Evolutionary conservation across 1,140 invertebrate genomes (phyloP).

Genomic region (Plectrocnemia conspersa): DNA sequence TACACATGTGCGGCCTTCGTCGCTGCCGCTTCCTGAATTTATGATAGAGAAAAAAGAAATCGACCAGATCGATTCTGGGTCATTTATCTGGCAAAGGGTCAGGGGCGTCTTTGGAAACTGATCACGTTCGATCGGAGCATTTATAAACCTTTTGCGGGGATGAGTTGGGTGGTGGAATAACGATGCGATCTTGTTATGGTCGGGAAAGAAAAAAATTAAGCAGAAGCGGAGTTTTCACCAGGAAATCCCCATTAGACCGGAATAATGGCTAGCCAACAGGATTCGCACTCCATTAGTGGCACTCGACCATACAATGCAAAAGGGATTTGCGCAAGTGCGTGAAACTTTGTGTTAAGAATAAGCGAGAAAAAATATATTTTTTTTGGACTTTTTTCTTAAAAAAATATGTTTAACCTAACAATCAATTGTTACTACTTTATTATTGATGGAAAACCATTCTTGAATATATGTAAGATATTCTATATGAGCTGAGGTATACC

Average conservation of each 20-base stretch:
- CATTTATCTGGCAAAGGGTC: constrained; percentile 16
- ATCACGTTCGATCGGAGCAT: constrained; percentile 5
- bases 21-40: constrained; percentile 4
- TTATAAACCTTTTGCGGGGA: constrained; percentile 7
- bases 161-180: neutral
- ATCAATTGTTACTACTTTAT: no score
- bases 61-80: neutral
- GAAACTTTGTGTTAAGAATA: no score
- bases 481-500: no score
- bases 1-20: neutral
- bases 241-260: constrained; percentile 8
- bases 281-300: constrained; percentile 13
- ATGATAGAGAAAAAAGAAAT: neutral
- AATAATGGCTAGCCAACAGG: constrained; percentile 7
- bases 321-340: no score
- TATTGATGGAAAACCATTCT: no score
- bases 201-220: constrained; percentile 21
- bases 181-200: constrained; percentile 7
- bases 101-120: neutral
- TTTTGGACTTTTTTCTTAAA: no score
- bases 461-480: no score
- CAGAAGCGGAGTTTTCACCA: constrained; percentile 14
- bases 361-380: no score
- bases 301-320: no score
- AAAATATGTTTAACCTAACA: no score